phyloP scores from a whole-genome alignment of 2,797 vertebrate genomes.

The Coreius guichenoti region DNA sequence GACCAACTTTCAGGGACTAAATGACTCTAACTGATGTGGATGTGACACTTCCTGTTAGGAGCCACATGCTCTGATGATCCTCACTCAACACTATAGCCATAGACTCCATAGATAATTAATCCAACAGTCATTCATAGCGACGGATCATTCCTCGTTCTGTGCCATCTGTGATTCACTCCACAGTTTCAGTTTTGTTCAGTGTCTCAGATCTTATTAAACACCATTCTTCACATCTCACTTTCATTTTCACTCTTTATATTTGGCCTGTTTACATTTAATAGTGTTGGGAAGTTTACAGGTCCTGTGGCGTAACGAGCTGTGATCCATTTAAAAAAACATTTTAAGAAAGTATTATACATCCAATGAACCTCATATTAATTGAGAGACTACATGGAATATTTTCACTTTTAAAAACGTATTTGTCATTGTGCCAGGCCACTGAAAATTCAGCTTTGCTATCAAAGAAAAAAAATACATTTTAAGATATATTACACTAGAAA shows the following conservation, averaged over 20 bases:
- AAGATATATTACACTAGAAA: not conserved
- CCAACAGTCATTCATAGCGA: not conserved
- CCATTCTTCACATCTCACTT: not conserved
- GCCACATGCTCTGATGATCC: not conserved
- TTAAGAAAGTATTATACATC: not conserved
- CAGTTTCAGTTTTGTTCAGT: constrained; percentile 6
- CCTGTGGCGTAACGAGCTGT: not conserved
- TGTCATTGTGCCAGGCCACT: not conserved
- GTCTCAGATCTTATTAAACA: not conserved
- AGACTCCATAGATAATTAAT: constrained; percentile 40
- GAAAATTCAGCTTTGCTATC: not conserved
- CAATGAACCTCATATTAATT: not conserved
- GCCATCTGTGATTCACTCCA: constrained; percentile 21
- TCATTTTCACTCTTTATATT: constrained; percentile 6
- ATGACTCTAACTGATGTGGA: constrained; percentile 6
- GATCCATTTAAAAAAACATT: not conserved
- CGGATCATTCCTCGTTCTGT: constrained; percentile 28
- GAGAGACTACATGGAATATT: not conserved
- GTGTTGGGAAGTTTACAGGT: not conserved
- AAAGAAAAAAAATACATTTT: not conserved
- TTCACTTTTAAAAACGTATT: not conserved
- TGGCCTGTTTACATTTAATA: not conserved
- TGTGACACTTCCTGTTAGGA: constrained; percentile 9
- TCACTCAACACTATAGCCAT: not conserved
- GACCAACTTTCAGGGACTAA: not conserved